Evolutionary conservation across 92 coral and sea anemone species (phyloP).

Genomic region (Montipora capitata): DNA sequence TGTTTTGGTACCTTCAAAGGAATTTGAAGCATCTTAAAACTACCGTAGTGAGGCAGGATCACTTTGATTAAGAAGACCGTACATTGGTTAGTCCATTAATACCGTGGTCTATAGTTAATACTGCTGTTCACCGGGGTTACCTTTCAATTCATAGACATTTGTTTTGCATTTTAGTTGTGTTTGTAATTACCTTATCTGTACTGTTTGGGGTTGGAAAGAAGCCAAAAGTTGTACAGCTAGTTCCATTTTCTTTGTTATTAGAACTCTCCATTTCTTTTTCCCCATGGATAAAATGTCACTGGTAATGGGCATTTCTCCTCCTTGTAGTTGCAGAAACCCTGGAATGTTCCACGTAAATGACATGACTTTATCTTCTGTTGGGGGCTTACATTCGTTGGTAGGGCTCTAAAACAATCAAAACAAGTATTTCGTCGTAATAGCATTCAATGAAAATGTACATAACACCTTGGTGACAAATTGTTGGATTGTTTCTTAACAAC

Average conservation of each 20-base stretch:
- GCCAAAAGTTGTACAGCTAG: not conserved
- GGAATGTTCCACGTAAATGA: not conserved
- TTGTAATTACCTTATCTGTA: not conserved
- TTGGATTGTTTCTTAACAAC: not conserved
- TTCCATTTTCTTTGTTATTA: not conserved
- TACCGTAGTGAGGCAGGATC: too few species aligned
- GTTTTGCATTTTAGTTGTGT: not conserved
- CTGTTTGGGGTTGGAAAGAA: not conserved
- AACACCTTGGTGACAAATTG: not conserved
- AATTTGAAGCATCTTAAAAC: too few species aligned
- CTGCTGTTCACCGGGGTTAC: too few species aligned
- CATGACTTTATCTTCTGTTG: not conserved
- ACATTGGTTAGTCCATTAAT: too few species aligned
- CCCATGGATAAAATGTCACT: not conserved
- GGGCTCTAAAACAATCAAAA: not conserved
- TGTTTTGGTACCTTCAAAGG: too few species aligned
- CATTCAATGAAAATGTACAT: not conserved
- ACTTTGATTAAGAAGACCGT: too few species aligned
- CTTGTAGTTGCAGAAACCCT: not conserved
- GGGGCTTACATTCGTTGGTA: not conserved
- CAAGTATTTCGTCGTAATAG: not conserved
- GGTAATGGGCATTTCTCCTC: not conserved
- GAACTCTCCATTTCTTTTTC: not conserved
- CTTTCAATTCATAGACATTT: too few species aligned
- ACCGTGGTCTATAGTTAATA: too few species aligned